Conservation (phyloP, 53 echinoderm and acorn worm species). For the Stichopus horrens region DNA sequence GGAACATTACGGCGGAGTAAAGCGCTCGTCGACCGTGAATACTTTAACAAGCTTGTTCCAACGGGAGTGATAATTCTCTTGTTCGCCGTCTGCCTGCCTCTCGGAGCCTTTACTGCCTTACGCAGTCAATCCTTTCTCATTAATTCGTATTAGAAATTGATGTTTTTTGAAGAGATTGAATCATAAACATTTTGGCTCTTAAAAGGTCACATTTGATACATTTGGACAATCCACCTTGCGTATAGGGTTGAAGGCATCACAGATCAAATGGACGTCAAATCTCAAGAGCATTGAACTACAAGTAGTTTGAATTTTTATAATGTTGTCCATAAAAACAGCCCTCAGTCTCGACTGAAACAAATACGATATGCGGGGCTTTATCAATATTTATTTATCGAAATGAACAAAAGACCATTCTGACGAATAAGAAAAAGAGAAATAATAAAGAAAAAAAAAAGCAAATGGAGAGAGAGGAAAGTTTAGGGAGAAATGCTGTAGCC, state of each 20-base stretch:
- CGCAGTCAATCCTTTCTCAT: conserved; percentile 36
- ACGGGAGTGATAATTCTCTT: conserved; percentile 44
- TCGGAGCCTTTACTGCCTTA: conserved; percentile 9
- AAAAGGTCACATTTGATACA: conserved; percentile 46
- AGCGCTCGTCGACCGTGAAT: conserved; percentile 35
- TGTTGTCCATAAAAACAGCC: conserved; percentile 41
- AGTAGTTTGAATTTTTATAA: conserved; percentile 5
- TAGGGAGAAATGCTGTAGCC: background rate
- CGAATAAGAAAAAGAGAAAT: background rate
- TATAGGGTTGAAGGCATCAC: conserved; percentile 12
- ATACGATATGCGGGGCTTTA: conserved; percentile 20
- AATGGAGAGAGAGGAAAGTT: background rate
- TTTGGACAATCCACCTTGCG: conserved; percentile 27
- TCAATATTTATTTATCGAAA: conserved; percentile 46
- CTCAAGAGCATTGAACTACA: conserved; percentile 48
- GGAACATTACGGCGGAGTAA: conserved; percentile 43
- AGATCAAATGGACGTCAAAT: conserved; percentile 18
- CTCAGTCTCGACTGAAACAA: background rate
- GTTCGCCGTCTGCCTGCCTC: background rate
- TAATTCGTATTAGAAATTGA: conserved; percentile 41
- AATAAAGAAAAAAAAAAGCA: background rate
- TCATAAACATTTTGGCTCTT: conserved; percentile 49
- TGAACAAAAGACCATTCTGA: conserved; percentile 2
- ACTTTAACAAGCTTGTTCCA: conserved; percentile 48
- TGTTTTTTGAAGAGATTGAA: conserved; percentile 47